Evolutionary conservation across 2,888 invertebrate species (phyloP).

Genomic region (Philonicus albiceps): DNA sequence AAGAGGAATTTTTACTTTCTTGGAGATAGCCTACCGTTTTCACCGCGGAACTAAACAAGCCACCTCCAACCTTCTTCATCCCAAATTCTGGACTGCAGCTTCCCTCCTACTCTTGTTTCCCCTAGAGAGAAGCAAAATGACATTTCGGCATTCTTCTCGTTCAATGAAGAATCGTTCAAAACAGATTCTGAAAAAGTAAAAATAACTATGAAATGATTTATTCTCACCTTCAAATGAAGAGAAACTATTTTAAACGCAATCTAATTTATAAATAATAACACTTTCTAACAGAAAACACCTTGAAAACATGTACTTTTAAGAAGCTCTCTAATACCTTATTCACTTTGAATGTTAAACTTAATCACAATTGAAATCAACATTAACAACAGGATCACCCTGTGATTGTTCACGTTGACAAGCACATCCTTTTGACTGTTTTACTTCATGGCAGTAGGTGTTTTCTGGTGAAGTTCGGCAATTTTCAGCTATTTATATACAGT

Average conservation of each 20-base stretch:
- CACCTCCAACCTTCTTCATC: not conserved
- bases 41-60: not conserved
- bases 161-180: not conserved
- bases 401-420: slow-evolving; percentile 17
- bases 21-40: not conserved
- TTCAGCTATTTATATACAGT: not conserved
- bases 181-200: not conserved
- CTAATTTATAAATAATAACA: not conserved
- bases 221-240: not conserved
- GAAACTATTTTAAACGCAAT: not conserved
- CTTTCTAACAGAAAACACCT: not conserved
- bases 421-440: slow-evolving; percentile 14
- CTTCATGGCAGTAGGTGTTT: slow-evolving; percentile 13
- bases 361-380: not conserved
- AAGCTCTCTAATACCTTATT: not conserved
- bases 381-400: not conserved
- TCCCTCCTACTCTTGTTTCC: not conserved
- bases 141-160: not conserved
- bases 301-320: not conserved
- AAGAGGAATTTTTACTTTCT: not conserved
- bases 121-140: not conserved
- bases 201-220: not conserved
- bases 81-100: not conserved
- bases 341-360: not conserved
- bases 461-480: not conserved